A percentile compares a stretch with the other conserved stretches of the same genome.
Conservation (phyloP, 1,140 invertebrate genomes). For the Archegozetes longisetosus region DNA sequence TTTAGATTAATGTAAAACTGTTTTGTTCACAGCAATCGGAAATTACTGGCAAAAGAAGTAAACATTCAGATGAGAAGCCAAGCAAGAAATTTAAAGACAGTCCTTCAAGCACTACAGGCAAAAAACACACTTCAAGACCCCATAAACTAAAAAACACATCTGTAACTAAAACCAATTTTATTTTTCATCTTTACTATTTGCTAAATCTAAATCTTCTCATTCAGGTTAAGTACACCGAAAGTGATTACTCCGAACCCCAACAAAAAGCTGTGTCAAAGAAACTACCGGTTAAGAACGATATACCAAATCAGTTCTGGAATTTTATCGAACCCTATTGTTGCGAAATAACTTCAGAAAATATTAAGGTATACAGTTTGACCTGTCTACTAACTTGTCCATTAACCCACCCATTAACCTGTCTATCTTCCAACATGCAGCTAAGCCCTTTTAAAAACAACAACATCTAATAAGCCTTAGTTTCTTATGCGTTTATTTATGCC, state of each 20-base stretch:
- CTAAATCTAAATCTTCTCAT: not conserved
- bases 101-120: not conserved
- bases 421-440: too few species aligned
- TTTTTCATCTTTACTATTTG: not conserved
- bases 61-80: not conserved
- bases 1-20: not conserved
- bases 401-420: too few species aligned
- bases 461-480: too few species aligned
- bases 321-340: constrained; percentile 83
- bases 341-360: constrained; percentile 68
- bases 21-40: not conserved
- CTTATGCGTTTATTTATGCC: too few species aligned
- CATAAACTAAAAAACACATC: constrained; percentile 5
- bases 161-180: not conserved
- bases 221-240: constrained; percentile 4
- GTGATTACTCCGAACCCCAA: not conserved
- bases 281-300: constrained; percentile 47
- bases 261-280: not conserved
- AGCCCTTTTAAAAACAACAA: too few species aligned
- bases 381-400: not conserved
- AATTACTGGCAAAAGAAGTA: not conserved
- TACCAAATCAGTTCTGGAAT: constrained; percentile 85
- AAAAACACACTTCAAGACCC: not conserved
- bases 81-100: not conserved
- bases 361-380: constrained; percentile 36